Evolutionary conservation across 2,888 invertebrate species (phyloP), one percentile per base, ranked within the genome.

Genomic region (Plebejus argus): DNA sequence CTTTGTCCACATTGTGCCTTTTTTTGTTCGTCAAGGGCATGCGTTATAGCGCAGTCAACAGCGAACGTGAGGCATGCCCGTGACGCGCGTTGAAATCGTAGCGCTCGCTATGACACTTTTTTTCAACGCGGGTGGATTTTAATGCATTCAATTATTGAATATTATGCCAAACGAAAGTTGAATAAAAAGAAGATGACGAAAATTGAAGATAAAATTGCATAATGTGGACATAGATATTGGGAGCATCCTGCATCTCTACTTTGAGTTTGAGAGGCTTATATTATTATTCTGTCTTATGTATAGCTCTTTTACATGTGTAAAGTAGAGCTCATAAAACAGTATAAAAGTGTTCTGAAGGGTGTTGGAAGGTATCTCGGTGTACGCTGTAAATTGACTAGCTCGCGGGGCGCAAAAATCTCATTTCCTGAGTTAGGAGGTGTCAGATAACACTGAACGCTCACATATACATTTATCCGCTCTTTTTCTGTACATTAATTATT

Each of bases 381-480:
- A 39, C 61, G 77, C 56, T 35, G 77, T 82, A 84, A 84, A 83
- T 81, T 82, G 83, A 80, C 79, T 81, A 82, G 83, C 81, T 83
- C 78, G 79, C 81, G 81, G 61, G 77, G 82, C 82, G 84, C 85
- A 86, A 86, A 86, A 86, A 86, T 86, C 85, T 86, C 84, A 86
- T 86, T 86, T 86, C 86, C 86, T 84, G 84, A 79, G 80, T 79
- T 80, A 81, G 81, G 79, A 82, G 80, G 81, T 81, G 79, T 39
- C 39, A 20, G 76, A 74, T 74, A 74, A 74, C 74, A 10, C 45
- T 45, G 49, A 49, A 49, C 53, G 53, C 49, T 39, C 15, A 28
- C 12, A 28, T 53, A 28, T 53, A 49, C 49, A 28, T 71, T 71
- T 74, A 74, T 23, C 49, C 45, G 72, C 45, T 20, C 10, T 20